Evolutionary conservation across 2,113 vertebrate genomes (phyloP), one percentile per base, ranked within the genome.

Genomic region (Chaetodon auriga): DNA sequence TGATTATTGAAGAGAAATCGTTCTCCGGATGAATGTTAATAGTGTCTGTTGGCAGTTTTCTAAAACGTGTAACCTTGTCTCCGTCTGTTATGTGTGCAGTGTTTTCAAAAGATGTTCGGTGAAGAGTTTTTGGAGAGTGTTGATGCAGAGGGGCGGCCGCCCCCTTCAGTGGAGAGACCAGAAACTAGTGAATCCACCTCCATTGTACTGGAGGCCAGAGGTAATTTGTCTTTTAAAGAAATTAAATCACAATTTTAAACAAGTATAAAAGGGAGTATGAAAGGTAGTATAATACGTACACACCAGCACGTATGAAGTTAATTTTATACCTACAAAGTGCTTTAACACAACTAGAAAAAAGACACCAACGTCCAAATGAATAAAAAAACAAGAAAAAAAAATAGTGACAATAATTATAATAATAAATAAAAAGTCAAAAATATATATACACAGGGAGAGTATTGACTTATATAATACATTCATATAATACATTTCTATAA

Each of bases 131-230:
- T 89, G 81, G 23, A 90, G 89, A 68, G 75, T 55, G 8, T 93
- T n/a, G 87, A 87, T 78, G 60, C 53, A 76, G 53, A 60, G 46
- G 69, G 21, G 38, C 85, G 51, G 46, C 84, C 57, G 19, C 68
- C 80, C 46, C 11, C 70, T 90, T 83, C 83, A 84, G 77, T 85
- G 58, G 90, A 81, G 73, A 89, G 85, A 88, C 89, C 92, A 21
- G 78, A 83, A 76, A 80, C 38, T 5, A 43, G 78, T 79, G 92
- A 93, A 88, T 92, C 95, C 25, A 83, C 89, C 49, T 78, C 81
- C 19, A 54, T 91, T 45, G 85, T 90, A 85, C 74, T 83, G 45
- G 90, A 95, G 74, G 86, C 94, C 89, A 94, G 95, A 95, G 96
- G 96, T 97, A 70, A 90, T 72, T 75, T 51, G 3, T 53, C 15